Evolutionary conservation across 2,888 invertebrate genomes (phyloP), one percentile per base, ranked within the genome.

Genomic region (Drosophila subquinaria): DNA sequence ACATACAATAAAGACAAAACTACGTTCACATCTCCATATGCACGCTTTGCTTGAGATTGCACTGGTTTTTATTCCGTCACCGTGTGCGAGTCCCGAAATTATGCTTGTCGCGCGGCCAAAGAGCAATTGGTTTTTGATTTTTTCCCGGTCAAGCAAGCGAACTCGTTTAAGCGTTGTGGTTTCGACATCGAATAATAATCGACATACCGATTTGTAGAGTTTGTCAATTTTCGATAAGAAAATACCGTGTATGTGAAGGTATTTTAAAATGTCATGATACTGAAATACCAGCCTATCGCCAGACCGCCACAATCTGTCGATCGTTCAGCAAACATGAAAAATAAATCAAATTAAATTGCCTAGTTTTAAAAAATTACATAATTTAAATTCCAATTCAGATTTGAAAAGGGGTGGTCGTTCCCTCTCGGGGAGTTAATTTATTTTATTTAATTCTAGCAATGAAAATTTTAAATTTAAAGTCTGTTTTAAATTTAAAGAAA

Each of bases 141-240:
- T 79, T 83, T 79, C 81, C 81, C 81, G 82, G 83, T 82, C 76
- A 75, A 73, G 50, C 65, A 67, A 63, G 45, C 63, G 57, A 64
- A n/a, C 59, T 56, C 47, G 47, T 40, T 61, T 15, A 42, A 55
- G 74, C 65, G 52, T 51, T n/a, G 13, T 17, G 2, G 8, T 42
- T 23, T 50, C 42, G 55, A 36, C 42, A n/a, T 35, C n/a, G 23
- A 45, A 27, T 23, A 23, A 3, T 45, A 15, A 75, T 75, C 75
- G 75, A 43, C 27, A 50, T 27, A 33, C 43, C 13, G 9, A 53
- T 15, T 4, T 45, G n/a, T 3, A 10, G 4, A 13, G 10, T 3
- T 4, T 35, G 20, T 27, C 33, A 2, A n/a, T n/a, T 27, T 47
- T 27, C 47, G 20, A 9, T n/a, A 47, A 43, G 43, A 43, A 72